Percentiles rank a stretch among this genome's conserved stretches.
Evolutionary conservation across 2,888 invertebrate species (phyloP).

Genomic region (Anorthoa munda): DNA sequence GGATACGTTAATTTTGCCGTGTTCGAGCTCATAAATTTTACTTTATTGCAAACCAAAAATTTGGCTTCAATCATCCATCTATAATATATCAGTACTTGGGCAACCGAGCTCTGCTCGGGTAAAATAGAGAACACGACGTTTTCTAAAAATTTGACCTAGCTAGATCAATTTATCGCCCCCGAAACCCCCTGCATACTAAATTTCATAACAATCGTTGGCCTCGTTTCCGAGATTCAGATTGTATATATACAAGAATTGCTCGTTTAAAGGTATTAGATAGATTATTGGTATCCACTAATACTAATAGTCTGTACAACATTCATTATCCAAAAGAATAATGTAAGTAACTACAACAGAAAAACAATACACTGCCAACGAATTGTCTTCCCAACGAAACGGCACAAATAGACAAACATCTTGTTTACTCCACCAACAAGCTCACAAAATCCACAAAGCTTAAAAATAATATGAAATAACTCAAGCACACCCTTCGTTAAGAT

Average conservation of each 20-base stretch:
- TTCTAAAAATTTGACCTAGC: too few species aligned
- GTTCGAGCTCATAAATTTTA: not conserved
- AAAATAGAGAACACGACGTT: too few species aligned
- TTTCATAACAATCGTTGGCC: too few species aligned
- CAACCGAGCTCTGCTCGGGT: too few species aligned
- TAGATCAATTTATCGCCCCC: too few species aligned
- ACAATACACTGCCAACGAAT: constrained; percentile 25
- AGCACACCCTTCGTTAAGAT: constrained; percentile 74
- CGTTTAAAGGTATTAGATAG: too few species aligned
- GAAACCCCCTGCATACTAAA: too few species aligned
- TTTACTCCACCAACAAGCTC: constrained; percentile 44
- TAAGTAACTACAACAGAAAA: constrained; percentile 8
- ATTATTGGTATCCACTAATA: not conserved
- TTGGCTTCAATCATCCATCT: not conserved
- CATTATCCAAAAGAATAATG: constrained; percentile 9
- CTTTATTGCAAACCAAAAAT: not conserved
- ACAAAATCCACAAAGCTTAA: constrained; percentile 47
- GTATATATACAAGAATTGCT: too few species aligned
- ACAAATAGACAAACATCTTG: constrained; percentile 48
- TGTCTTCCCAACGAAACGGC: constrained; percentile 17
- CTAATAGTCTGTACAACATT: not conserved
- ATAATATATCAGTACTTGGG: too few species aligned
- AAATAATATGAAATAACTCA: constrained; percentile 67
- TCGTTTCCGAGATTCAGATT: too few species aligned
- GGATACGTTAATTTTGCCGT: not conserved